Conservation (phyloP, 2,113 vertebrate genomes). For the Thunnus maccoyii region DNA sequence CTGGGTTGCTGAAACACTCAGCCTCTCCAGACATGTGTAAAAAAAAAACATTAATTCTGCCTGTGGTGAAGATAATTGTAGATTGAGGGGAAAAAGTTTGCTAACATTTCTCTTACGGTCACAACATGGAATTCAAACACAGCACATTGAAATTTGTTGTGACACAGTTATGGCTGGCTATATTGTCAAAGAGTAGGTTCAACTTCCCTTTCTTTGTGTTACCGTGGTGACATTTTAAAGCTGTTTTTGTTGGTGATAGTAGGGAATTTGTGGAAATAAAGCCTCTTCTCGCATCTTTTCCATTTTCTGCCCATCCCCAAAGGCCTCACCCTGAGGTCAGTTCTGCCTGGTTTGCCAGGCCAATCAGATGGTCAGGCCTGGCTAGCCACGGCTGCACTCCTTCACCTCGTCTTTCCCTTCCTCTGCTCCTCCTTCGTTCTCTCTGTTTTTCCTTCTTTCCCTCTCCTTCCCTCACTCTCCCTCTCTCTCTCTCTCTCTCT, state of each 20-base stretch:
- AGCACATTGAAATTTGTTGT: neutral
- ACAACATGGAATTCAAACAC: neutral
- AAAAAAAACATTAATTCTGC: neutral
- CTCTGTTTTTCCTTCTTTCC: slow-evolving; percentile 26
- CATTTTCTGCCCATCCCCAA: slow-evolving; percentile 58
- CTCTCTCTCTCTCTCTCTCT: neutral
- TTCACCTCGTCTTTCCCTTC: slow-evolving; percentile 53
- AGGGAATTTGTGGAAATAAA: slow-evolving; percentile 53
- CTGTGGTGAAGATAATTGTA: slow-evolving; percentile 1
- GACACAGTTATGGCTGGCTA: slow-evolving; percentile 12
- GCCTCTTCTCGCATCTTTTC: slow-evolving; percentile 58
- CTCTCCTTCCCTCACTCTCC: neutral
- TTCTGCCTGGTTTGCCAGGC: slow-evolving; percentile 46
- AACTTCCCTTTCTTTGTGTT: slow-evolving; percentile 56
- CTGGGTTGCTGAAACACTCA: slow-evolving; percentile 4
- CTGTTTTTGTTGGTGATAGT: slow-evolving; percentile 59
- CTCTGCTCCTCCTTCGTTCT: slow-evolving; percentile 7
- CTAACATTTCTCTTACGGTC: neutral
- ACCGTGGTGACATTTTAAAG: slow-evolving; percentile 62
- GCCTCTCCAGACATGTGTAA: neutral
- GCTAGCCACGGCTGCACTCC: slow-evolving; percentile 60
- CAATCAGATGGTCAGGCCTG: slow-evolving; percentile 72
- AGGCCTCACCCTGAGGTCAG: slow-evolving; percentile 71
- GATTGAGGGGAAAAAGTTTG: neutral
- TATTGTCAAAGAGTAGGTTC: slow-evolving; percentile 25